A percentile compares a stretch with the other conserved stretches of the same genome.
Conservation (phyloP, 2,797 vertebrate species). For the Eidolon dupreanum region DNA sequence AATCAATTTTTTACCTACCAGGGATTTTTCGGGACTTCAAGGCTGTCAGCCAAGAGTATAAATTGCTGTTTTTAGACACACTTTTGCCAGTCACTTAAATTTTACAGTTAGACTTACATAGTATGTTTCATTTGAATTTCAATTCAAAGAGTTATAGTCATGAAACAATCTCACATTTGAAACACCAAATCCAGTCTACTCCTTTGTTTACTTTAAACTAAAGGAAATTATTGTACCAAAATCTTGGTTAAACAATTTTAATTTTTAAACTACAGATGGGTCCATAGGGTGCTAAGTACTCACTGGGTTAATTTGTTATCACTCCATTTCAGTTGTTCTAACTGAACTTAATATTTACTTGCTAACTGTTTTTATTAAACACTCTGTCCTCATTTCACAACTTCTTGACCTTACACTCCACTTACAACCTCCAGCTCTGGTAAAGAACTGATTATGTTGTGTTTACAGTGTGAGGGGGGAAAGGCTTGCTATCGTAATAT, state of each 20-base stretch:
- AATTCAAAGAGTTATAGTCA: slow-evolving; percentile 30
- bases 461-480: background rate
- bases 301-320: background rate
- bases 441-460: background rate
- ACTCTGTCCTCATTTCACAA: background rate
- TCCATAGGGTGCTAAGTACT: background rate
- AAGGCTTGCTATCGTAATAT: background rate
- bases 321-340: background rate
- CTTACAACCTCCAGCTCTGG: background rate
- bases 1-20: slow-evolving; percentile 66
- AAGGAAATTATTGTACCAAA: background rate
- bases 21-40: slow-evolving; percentile 53
- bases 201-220: background rate
- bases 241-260: background rate
- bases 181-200: background rate
- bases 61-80: slow-evolving; percentile 68
- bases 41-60: slow-evolving; percentile 36
- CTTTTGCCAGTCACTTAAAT: slow-evolving; percentile 58
- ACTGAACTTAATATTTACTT: background rate
- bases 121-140: slow-evolving; percentile 68
- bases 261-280: background rate
- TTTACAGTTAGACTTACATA: slow-evolving; percentile 65
- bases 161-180: background rate
- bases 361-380: background rate
- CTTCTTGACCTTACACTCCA: background rate